Percentiles rank a stretch among this genome's conserved stretches.
Conservation (phyloP, 2,113 vertebrate genomes). For the Columba janthina region DNA sequence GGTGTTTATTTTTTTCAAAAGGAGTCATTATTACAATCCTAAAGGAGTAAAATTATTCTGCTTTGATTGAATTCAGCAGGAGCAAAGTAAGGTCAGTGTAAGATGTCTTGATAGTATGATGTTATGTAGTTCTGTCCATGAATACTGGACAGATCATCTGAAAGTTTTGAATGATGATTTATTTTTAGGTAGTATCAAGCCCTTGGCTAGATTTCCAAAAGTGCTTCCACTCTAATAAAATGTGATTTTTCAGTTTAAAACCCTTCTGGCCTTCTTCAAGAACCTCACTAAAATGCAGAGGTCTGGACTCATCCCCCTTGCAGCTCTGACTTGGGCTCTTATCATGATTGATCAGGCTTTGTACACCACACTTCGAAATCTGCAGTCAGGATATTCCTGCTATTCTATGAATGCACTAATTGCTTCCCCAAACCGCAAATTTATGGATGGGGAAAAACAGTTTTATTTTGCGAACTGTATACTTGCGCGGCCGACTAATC, state of each 20-base stretch:
- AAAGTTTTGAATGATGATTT: neutral
- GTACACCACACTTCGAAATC: neutral
- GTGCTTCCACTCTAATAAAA: neutral
- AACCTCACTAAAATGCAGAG: neutral
- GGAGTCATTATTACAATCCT: neutral
- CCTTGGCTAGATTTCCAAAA: neutral
- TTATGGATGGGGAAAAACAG: neutral
- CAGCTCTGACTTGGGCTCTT: neutral
- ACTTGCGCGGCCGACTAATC: neutral
- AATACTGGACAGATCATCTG: neutral
- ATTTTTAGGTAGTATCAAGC: neutral
- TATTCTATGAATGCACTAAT: neutral
- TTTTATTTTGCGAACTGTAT: neutral
- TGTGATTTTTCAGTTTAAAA: neutral
- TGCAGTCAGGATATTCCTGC: neutral
- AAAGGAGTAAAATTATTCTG: neutral
- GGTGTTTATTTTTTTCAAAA: neutral
- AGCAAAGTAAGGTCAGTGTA: neutral
- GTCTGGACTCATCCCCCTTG: neutral
- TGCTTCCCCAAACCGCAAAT: neutral
- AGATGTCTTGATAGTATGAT: neutral
- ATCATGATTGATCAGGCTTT: fast-evolving
- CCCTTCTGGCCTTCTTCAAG: neutral
- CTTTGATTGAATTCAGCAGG: neutral
- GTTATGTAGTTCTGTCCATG: neutral